These are phyloP conservation scores for Neodiprion pinetum DNA, from an alignment of 1,140 invertebrate species.

Conservation along the genomic window DNA sequence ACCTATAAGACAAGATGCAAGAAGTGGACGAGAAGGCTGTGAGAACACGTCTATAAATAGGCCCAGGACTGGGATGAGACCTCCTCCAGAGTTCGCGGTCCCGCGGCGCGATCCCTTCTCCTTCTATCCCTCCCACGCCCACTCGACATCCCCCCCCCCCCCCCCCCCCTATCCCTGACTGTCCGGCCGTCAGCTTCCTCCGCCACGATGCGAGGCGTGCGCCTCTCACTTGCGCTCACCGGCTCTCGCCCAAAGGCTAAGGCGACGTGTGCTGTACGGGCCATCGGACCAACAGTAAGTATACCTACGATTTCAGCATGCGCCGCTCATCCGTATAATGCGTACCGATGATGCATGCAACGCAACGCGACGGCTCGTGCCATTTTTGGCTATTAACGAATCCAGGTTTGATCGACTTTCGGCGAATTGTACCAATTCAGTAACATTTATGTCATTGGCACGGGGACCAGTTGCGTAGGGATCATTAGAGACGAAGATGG, in stretches of 20 bases:
- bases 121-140: slow-evolving; percentile 19
- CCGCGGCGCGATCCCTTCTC: slow-evolving; percentile 35
- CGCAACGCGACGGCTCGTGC: not conserved
- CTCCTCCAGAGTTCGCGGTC: slow-evolving; percentile 51
- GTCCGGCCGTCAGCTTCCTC: not conserved
- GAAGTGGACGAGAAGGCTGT: slow-evolving; percentile 57
- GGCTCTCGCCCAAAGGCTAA: slow-evolving; percentile 16
- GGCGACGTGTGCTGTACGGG: not conserved
- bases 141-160: not conserved
- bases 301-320: not conserved
- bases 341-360: not conserved
- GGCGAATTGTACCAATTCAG: not conserved
- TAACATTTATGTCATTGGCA: not conserved
- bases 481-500: not conserved
- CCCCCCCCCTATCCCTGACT: not conserved
- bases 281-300: not conserved
- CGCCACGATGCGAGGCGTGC: slow-evolving; percentile 18
- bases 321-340: not conserved
- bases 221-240: slow-evolving; percentile 19
- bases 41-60: slow-evolving; percentile 62
- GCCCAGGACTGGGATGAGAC: slow-evolving; percentile 55
- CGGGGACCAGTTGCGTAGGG: not conserved
- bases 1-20: slow-evolving; percentile 45
- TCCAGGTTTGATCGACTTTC: not conserved
- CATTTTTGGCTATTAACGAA: not conserved